Evolutionary conservation across 2,797 vertebrate species (phyloP).

Genomic region (Pristis pectinata): DNA sequence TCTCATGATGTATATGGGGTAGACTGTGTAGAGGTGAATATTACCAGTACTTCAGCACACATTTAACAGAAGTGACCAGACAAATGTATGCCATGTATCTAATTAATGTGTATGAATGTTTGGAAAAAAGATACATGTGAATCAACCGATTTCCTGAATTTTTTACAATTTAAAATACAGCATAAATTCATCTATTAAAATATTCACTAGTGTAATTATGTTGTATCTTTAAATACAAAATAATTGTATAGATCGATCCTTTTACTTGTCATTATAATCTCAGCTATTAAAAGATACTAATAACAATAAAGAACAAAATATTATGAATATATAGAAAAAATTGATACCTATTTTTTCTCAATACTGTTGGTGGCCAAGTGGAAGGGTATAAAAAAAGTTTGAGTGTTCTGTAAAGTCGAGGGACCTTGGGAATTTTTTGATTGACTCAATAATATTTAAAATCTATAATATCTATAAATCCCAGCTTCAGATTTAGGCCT

Average conservation of each 20-base stretch:
- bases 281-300: background rate
- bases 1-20: too few species aligned
- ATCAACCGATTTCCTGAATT: background rate
- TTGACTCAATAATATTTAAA: background rate
- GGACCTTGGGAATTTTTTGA: background rate
- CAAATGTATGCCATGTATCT: background rate
- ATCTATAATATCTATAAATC: background rate
- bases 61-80: too few species aligned
- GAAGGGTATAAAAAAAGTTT: background rate
- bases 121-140: background rate
- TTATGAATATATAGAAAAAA: background rate
- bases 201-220: background rate
- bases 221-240: background rate
- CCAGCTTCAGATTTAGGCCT: slow-evolving; percentile 14
- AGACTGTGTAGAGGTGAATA: too few species aligned
- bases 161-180: background rate
- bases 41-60: too few species aligned
- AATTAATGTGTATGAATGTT: background rate
- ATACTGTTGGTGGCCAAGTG: background rate
- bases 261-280: background rate
- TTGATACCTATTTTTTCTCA: background rate
- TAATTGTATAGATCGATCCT: background rate
- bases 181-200: background rate
- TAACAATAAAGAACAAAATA: background rate
- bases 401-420: background rate